These are phyloP conservation scores for Heliornis fulica DNA, from an alignment of 2,113 vertebrate species.

Conservation along the genomic window DNA sequence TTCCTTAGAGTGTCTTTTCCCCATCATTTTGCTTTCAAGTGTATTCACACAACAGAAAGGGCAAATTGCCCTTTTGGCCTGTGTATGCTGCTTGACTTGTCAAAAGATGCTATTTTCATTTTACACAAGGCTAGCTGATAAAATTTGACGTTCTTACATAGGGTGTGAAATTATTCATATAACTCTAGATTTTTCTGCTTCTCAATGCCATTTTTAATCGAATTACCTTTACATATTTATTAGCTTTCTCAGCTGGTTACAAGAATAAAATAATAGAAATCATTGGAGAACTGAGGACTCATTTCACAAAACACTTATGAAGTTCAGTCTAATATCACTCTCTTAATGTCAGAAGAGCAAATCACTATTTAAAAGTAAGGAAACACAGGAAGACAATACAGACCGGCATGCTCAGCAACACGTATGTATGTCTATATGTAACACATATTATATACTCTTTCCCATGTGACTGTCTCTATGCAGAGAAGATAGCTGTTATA, in stretches of 20 bases:
- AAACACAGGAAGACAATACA: background rate
- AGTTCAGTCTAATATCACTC: background rate
- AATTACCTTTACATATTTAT: constrained; percentile 15
- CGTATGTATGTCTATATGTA: background rate
- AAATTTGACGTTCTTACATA: background rate
- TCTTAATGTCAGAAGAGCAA: background rate
- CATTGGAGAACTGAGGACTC: background rate
- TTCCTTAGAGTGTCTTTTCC: background rate
- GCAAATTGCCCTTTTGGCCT: background rate
- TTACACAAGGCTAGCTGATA: background rate
- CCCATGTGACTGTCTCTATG: background rate
- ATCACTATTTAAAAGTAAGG: background rate
- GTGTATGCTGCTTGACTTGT: background rate
- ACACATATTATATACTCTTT: background rate
- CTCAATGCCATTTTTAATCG: constrained; percentile 23
- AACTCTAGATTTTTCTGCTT: background rate
- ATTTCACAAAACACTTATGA: background rate
- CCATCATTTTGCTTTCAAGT: background rate
- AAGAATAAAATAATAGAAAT: background rate
- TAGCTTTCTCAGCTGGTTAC: background rate
- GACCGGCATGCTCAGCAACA: background rate
- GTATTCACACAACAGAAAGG: background rate
- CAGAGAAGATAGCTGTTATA: background rate
- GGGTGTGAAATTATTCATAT: constrained; percentile 14
- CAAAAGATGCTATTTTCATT: background rate